Conservation (phyloP, 2,113 vertebrate species). For the Archilochus colubris region DNA sequence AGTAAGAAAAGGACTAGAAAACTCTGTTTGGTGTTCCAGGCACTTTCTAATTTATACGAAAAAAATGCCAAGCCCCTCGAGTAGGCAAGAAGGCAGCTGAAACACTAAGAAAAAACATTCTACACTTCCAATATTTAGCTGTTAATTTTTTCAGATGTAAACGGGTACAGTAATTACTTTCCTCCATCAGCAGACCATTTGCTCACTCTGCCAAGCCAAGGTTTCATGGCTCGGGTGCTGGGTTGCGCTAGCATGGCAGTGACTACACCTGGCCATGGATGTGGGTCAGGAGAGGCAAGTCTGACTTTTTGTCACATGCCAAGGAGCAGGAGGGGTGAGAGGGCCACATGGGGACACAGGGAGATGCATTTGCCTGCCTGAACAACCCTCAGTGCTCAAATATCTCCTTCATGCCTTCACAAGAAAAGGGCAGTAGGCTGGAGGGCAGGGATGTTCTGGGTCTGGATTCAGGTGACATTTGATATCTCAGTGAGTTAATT, state of each 20-base stretch:
- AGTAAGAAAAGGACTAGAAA: neutral
- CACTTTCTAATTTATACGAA: neutral
- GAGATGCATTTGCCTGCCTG: neutral
- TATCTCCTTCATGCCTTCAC: fast-evolving
- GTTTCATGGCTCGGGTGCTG: neutral
- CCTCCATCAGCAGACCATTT: neutral
- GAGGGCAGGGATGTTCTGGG: fast-evolving
- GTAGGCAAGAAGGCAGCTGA: neutral
- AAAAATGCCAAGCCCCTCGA: neutral
- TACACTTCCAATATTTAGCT: neutral
- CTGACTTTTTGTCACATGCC: neutral
- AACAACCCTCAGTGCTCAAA: neutral
- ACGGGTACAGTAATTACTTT: neutral
- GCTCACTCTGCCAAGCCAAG: fast-evolving
- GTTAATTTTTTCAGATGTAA: neutral
- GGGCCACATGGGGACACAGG: fast-evolving
- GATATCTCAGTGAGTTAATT: neutral
- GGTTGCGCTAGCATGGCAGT: neutral
- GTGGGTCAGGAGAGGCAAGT: fast-evolving
- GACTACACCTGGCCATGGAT: neutral
- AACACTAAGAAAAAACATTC: neutral
- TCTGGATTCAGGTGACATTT: neutral
- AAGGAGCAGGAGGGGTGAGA: neutral
- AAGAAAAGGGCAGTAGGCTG: neutral
- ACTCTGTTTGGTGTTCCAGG: neutral